phyloP scores from a whole-genome alignment of 2,888 invertebrate species.

The Folsomia manolachei region DNA sequence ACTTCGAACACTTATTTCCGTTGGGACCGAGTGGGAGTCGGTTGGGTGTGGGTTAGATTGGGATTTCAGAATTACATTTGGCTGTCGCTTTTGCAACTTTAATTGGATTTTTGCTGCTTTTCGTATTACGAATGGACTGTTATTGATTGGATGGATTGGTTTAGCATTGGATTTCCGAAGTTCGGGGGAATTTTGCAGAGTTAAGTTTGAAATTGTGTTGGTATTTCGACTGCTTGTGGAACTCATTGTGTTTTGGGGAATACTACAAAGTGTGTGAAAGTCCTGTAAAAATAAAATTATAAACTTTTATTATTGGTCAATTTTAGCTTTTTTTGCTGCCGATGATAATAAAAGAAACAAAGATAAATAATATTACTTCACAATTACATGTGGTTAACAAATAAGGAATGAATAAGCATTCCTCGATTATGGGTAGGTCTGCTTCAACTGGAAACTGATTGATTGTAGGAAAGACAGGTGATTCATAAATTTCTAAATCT shows the following conservation, averaged over 20 bases:
- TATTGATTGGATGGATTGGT: neutral
- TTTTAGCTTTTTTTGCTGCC: too few relatives aligned
- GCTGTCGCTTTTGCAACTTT: constrained; percentile 29
- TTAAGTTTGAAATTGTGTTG: constrained; percentile 34
- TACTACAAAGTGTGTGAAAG: too few relatives aligned
- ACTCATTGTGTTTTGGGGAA: too few relatives aligned
- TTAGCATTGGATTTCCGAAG: neutral
- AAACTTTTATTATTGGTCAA: too few relatives aligned
- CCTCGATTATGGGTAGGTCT: too few relatives aligned
- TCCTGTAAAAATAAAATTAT: too few relatives aligned
- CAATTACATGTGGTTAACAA: too few relatives aligned
- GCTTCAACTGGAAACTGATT: neutral
- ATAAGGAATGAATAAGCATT: neutral
- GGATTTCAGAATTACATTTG: neutral
- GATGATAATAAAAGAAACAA: too few relatives aligned
- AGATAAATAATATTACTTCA: too few relatives aligned
- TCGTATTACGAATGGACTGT: constrained; percentile 12
- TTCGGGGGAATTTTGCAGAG: neutral
- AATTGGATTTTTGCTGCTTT: constrained; percentile 49
- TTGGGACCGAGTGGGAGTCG: too few relatives aligned
- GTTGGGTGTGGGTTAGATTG: neutral
- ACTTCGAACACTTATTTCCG: neutral
- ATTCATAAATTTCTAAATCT: constrained; percentile 9
- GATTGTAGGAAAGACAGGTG: constrained; percentile 11
- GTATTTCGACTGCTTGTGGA: constrained; percentile 51